These are phyloP conservation scores for Xyrauchen texanus DNA, from an alignment of 2,113 vertebrate species.

Conservation along the genomic window DNA sequence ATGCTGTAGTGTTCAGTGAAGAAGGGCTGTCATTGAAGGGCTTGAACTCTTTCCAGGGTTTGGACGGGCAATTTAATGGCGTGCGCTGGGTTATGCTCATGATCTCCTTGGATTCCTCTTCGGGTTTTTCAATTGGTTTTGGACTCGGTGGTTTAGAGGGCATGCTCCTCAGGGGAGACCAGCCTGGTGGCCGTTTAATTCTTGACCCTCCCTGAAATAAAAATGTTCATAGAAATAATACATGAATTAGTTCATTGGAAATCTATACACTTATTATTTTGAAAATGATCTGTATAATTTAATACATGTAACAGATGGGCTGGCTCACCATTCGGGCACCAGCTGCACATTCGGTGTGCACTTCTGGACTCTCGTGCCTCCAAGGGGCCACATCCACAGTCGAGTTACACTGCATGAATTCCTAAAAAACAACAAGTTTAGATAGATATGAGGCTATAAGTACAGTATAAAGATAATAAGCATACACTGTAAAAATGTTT, in stretches of 20 bases:
- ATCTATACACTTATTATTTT: no score
- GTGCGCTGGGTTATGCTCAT: neutral
- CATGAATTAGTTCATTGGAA: no score
- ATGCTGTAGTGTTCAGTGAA: neutral
- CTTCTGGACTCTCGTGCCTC: conserved; percentile 65
- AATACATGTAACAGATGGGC: neutral
- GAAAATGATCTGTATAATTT: no score
- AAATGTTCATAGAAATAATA: no score
- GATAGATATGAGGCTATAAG: neutral
- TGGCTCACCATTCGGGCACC: conserved; percentile 54
- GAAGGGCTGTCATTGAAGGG: neutral
- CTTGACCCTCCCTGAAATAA: fast-evolving
- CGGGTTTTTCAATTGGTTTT: no score
- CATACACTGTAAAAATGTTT: no score
- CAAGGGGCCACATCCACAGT: conserved; percentile 73
- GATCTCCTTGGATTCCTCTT: conserved; percentile 69
- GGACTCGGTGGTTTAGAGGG: fast-evolving
- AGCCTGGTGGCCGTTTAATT: conserved; percentile 72
- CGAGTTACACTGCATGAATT: conserved; percentile 72
- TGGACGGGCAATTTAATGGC: conserved; percentile 81
- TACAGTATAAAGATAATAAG: no score
- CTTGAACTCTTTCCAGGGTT: conserved; percentile 79
- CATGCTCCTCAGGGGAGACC: conserved; percentile 70
- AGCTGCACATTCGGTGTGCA: conserved; percentile 67
- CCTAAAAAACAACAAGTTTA: conserved; percentile 67